Evolutionary conservation across 2,888 invertebrate species (phyloP), one percentile per base, ranked within the genome.

Genomic region (Agrotis puta): DNA sequence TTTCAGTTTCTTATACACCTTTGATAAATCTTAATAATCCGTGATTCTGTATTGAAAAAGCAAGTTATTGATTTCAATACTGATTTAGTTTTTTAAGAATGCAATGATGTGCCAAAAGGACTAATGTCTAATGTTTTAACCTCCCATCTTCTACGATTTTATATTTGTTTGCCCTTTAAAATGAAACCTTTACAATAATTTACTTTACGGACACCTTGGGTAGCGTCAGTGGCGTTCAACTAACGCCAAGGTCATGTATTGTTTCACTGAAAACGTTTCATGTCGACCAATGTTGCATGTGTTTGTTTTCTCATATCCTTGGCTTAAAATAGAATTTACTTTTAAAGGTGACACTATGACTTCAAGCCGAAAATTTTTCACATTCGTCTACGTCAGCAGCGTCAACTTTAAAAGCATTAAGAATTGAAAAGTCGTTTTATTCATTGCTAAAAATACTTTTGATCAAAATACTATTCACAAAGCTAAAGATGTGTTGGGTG

Each of bases 401-500:
- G 50, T 50, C 20, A 33, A 3, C 27, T 57, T n/a, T 13, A 51
- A 65, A 75, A 14, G 33, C 11, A 20, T 66, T 43, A 20, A 59
- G 6, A 45, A 45, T 22, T 39, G 33, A 54, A 51, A 64, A 13
- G 14, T 39, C 33, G 56, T 81, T 74, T 57, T 27, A 56, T 51
- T 56, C 50, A 45, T 22, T 47, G n/a, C 2, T 27, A 48, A 48
- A 13, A 78, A 64, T 59, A 56, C 59, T 66, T 78, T 64, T 54
- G 61, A 74, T 74, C 61, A 74, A 79, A 80, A 79, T 68, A 65
- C 81, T 45, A 54, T 73, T 77, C 76, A 80, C 75, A 81, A 74
- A 82, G 79, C 77, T 73, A 77, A 88, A 88, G 88, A 81, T 83
- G 83, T 81, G 79, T 81, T 65, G 87, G 89, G 88, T 90, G 90